Evolutionary conservation across 2,113 vertebrate genomes (phyloP).

Genomic region (Colaptes auratus): DNA sequence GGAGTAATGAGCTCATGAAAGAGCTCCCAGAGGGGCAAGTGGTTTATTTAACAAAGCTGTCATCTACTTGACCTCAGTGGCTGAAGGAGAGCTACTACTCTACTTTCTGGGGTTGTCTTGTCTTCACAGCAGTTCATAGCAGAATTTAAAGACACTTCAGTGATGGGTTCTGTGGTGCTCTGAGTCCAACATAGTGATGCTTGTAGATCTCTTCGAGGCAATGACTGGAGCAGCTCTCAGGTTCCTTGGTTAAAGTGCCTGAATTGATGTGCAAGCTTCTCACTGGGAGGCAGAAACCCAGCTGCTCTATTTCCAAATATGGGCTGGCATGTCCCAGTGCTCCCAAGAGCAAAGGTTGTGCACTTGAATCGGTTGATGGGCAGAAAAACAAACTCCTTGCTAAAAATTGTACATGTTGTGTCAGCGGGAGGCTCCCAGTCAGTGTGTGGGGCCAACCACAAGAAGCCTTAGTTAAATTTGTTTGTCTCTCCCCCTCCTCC

Average conservation of each 20-base stretch:
- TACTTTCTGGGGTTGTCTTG: background rate
- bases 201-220: background rate
- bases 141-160: background rate
- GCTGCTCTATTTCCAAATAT: conserved; percentile 50
- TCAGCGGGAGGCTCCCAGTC: background rate
- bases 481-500: background rate
- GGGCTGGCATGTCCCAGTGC: conserved; percentile 32
- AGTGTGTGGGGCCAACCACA: background rate
- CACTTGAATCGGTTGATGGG: background rate
- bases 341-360: background rate
- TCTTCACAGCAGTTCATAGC: background rate
- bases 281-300: background rate
- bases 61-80: conserved; percentile 14
- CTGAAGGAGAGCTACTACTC: background rate
- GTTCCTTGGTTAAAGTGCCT: background rate
- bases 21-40: background rate
- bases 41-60: conserved; percentile 11
- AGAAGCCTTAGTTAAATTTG: background rate
- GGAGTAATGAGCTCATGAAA: background rate
- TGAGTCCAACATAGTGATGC: background rate
- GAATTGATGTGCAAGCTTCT: background rate
- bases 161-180: background rate
- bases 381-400: background rate
- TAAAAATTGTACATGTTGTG: background rate
- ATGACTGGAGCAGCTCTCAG: background rate